phyloP scores from a whole-genome alignment of 2,797 vertebrate species.

The Enteromius viviparus region DNA sequence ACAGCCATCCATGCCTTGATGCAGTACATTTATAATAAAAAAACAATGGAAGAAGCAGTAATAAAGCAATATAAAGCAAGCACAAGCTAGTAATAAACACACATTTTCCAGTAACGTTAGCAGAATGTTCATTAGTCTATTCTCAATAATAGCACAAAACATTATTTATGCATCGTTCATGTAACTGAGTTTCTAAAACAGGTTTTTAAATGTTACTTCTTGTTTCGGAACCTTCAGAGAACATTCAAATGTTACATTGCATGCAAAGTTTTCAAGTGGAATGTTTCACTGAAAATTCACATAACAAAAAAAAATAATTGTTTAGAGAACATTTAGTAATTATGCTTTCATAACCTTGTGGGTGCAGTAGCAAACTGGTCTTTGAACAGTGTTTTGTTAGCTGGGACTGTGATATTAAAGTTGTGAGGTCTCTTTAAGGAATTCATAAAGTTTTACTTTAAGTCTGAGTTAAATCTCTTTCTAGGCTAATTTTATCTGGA shows the following conservation, averaged over 20 bases:
- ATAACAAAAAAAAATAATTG: not conserved
- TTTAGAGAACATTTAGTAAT: not conserved
- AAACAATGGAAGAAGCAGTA: not conserved
- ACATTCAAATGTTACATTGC: not conserved
- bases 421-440: too few relatives aligned
- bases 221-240: not conserved
- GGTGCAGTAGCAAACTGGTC: not conserved
- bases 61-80: not conserved
- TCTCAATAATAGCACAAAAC: not conserved
- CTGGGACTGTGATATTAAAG: not conserved
- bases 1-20: not conserved
- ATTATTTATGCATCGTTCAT: not conserved
- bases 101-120: not conserved
- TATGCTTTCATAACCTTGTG: not conserved
- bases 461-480: too few relatives aligned
- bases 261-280: not conserved
- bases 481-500: too few relatives aligned
- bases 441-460: too few relatives aligned
- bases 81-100: not conserved
- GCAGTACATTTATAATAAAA: too few relatives aligned
- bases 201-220: not conserved
- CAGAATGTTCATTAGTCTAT: not conserved
- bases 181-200: not conserved
- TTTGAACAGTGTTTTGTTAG: not conserved
- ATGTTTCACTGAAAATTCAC: not conserved